Evolutionary conservation across 64 coral and sea anemone genomes (phyloP).

Genomic region (Platygyra sinensis): DNA sequence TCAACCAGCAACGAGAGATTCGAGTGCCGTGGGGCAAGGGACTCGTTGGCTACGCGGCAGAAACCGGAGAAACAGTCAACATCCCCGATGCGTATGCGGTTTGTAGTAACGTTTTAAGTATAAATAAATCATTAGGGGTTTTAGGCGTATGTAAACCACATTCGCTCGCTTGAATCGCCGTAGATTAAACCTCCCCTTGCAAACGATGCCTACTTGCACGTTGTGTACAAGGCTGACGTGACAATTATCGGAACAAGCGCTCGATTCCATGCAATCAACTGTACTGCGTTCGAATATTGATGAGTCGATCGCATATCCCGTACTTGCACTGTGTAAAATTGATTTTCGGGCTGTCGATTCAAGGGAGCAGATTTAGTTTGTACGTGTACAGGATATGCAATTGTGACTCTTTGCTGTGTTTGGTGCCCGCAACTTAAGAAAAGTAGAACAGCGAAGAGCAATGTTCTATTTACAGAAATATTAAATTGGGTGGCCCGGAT

Average conservation of each 20-base stretch:
- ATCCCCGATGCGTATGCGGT: conserved; percentile 99
- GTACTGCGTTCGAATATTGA: conserved; percentile 15
- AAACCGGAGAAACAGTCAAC: conserved; percentile 97
- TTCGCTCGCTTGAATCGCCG: conserved; percentile 56
- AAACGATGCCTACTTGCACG: conserved; percentile 3
- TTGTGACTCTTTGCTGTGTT: background rate
- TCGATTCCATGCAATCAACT: conserved; percentile 26
- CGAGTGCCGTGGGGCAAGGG: conserved; percentile 95
- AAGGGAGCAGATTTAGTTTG: conserved; percentile 22
- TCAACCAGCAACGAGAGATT: conserved; percentile 90
- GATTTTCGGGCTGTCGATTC: conserved; percentile 15
- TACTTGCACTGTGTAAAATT: background rate
- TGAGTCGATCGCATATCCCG: conserved; percentile 6
- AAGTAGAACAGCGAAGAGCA: background rate
- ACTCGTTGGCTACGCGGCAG: conserved; percentile 93
- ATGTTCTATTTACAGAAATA: conserved; percentile 27
- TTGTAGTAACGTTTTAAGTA: conserved; percentile 84
- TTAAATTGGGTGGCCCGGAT: conserved; percentile 40
- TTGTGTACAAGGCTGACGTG: background rate
- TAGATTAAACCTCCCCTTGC: conserved; percentile 44
- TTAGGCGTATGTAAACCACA: conserved; percentile 55
- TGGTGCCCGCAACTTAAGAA: background rate
- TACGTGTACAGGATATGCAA: background rate
- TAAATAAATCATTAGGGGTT: conserved; percentile 94
- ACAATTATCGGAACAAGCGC: conserved; percentile 16